Base-by-base conservation (phyloP, 2,113 vertebrate species). In the Vimba vimba region DNA sequence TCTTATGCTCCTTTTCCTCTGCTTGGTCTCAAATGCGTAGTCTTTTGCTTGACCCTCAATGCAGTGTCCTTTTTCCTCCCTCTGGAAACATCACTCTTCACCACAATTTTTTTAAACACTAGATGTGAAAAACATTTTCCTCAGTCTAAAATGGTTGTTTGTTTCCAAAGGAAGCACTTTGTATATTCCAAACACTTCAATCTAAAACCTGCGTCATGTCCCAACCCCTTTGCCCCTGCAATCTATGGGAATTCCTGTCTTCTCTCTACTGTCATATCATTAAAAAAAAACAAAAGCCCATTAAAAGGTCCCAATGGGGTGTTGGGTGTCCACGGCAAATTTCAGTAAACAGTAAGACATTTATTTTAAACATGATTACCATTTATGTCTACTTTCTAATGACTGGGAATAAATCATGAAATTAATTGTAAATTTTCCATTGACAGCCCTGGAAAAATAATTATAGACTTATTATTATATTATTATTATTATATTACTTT, bases 91-190 rank as follows among this genome's bases (percentile, higher is more conserved):
- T 25, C 7, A 23, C 33, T 60, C 33, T 2, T 59, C 30, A 59
- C 76, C 30, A 59, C 66, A 69, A 9, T 71, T 69, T 71, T 36
- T 71, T 71, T 21, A 10, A 69, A 69, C 19, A n/a, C 69, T 45
- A 74, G 2, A 25, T 74, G 23, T 74, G 39, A 79, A 79, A 79
- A 60, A 6, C 55, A 36, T 79, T 39, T 60, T 78, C 75, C 50
- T 78, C 74, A 30, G 47, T 55, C 30, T 19, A 30, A 57, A 78
- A 57, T 6, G 23, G 5, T 74, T 74, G 50, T 52, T 36, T 68
- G 62, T 82, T 62, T 82, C 25, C n/a, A 47, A 82, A 82, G 60
- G 79, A 50, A 68, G 15, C 59, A 13, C 45, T 50, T 66, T 68
- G 19, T 50, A 8, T 6, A 12, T 33, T 69, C n/a, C 62, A 52